phyloP scores from a whole-genome alignment of 2,888 invertebrate genomes.

The Automeris io region DNA sequence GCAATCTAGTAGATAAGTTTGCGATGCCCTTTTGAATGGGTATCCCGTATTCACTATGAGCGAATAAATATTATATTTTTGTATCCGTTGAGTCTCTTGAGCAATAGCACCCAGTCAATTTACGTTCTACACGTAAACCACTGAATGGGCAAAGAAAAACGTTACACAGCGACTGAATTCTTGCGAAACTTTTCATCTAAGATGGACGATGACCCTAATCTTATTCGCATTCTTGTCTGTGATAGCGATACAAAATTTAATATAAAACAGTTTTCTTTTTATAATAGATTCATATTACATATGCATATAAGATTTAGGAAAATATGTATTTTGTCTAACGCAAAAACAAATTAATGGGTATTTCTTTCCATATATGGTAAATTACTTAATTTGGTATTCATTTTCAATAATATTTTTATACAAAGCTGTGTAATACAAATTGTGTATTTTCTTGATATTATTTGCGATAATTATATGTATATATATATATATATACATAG shows the following conservation, averaged over 20 bases:
- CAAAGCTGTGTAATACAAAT: no score
- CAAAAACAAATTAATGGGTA: no score
- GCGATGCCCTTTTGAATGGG: background rate
- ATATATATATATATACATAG: no score
- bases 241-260: background rate
- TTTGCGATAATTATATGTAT: no score
- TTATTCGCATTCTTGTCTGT: background rate
- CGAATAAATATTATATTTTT: constrained; percentile 5
- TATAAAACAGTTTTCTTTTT: background rate
- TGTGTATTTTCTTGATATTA: no score
- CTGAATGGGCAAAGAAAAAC: constrained; percentile 7
- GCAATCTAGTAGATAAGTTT: constrained; percentile 3
- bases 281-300: background rate
- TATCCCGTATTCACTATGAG: constrained; percentile 3
- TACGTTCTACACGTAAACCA: constrained; percentile 1
- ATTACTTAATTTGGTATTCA: no score
- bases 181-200: constrained; percentile 6
- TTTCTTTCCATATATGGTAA: no score
- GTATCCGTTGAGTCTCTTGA: background rate
- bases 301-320: constrained; percentile 1
- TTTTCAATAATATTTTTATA: no score
- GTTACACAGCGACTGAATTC: constrained; percentile 5
- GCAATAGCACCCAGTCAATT: background rate
- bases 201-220: constrained; percentile 6
- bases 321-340: no score